Evolutionary conservation across 2,113 vertebrate species (phyloP), one percentile per base, ranked within the genome.

Genomic region (Coptodon bakossiorum): DNA sequence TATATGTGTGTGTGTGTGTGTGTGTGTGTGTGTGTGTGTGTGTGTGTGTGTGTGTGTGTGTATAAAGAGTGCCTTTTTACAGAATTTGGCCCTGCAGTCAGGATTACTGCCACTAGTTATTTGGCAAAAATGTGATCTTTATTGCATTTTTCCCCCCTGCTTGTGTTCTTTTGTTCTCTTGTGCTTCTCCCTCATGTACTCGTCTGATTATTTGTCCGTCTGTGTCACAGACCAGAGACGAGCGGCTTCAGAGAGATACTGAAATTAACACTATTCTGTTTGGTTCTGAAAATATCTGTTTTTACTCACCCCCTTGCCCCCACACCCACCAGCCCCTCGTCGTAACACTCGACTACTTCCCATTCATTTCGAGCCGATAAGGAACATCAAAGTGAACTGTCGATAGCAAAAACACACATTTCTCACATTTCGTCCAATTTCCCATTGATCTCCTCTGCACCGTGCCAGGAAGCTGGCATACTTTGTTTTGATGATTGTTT

Each of bases 401-500:
- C 56, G 10, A 90, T 91, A 36, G 56, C 83, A 76, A 86, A 91
- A 85, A 80, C 48, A 82, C 76, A 86, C 82, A 82, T 83, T 91
- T 82, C 82, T 90, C 86, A 85, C 34, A 89, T 89, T 92, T 56
- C 0, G 43, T 90, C 92, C 87, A 89, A 90, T 91, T 93, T 92
- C 81, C 29, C 71, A 86, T 92, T 88, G 91, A 94, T 93, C 84
- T 83, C 45, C 48, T 48, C 56, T 40, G 19, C 68, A n/a, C 76
- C 13, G 57, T 87, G 90, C 79, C 84, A 85, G 45, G 31, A 84
- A 89, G 86, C 88, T 87, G 86, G 81, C 76, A 81, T 59, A 80
- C 88, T 91, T 90, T 89, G 89, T 92, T 94, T 88, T 93, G 71
- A 87, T 90, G 89, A 85, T 80, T 88, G 84, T 90, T 90, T 91